A percentile compares a stretch with the other conserved stretches of the same genome.
These are phyloP conservation scores for Cyrtorhinus lividipennis DNA, from an alignment of 1,140 invertebrate species.

Conservation along the genomic window DNA sequence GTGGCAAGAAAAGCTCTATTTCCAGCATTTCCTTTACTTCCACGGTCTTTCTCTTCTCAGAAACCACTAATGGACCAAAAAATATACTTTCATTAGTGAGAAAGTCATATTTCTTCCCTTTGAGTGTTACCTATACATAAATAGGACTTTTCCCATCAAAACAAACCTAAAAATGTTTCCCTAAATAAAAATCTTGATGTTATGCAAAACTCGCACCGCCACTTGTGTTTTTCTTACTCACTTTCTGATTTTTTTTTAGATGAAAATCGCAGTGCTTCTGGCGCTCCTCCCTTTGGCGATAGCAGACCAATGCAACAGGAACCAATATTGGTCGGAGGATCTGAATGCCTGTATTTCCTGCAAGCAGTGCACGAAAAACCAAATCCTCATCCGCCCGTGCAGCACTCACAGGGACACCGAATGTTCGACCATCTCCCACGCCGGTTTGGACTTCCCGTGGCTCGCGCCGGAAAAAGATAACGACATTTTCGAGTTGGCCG, in stretches of 20 bases:
- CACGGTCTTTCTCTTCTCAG: too few species aligned
- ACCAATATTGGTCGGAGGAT: conserved; percentile 41
- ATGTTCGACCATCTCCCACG: conserved; percentile 42
- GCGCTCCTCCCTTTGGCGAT: neutral
- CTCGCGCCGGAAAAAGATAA: conserved; percentile 29
- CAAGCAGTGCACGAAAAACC: conserved; percentile 37
- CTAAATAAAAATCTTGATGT: neutral
- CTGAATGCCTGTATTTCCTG: conserved; percentile 41
- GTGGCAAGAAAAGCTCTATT: too few species aligned
- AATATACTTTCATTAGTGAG: too few species aligned
- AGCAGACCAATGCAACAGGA: neutral
- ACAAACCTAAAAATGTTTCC: neutral
- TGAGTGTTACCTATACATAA: neutral
- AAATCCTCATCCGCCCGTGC: conserved; percentile 44
- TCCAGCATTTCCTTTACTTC: too few species aligned
- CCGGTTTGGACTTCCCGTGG: conserved; percentile 39
- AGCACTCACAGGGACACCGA: conserved; percentile 44
- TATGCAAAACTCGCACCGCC: neutral
- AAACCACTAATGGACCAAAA: too few species aligned
- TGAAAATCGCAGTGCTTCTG: conserved; percentile 5
- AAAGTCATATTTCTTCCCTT: neutral
- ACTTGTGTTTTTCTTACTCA: neutral
- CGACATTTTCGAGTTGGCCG: conserved; percentile 31
- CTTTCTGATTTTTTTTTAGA: neutral
- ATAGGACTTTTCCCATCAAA: neutral